These are phyloP conservation scores for Fopius arisanus DNA, from an alignment of 1,140 invertebrate species.

Conservation along the genomic window DNA sequence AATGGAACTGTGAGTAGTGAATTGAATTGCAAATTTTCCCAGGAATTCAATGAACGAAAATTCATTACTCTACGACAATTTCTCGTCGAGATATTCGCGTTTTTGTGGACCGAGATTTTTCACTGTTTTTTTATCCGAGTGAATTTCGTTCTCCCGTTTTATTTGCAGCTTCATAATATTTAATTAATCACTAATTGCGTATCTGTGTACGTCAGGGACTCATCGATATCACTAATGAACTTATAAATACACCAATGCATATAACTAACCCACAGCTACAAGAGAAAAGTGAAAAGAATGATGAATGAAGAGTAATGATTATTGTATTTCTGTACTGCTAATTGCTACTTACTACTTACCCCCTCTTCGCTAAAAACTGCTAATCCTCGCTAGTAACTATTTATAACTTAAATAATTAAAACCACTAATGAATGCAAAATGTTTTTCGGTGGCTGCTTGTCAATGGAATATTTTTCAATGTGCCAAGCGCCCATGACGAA, in stretches of 20 bases:
- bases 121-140: too few relatives aligned
- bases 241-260: conserved; percentile 13
- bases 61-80: too few relatives aligned
- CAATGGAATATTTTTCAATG: conserved; percentile 27
- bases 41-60: too few relatives aligned
- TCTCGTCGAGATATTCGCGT: too few relatives aligned
- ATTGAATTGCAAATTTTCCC: too few relatives aligned
- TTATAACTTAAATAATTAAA: conserved; percentile 8
- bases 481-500: conserved; percentile 31
- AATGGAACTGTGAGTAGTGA: too few relatives aligned
- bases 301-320: background rate
- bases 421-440: conserved; percentile 10
- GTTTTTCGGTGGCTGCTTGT: conserved; percentile 24
- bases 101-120: too few relatives aligned
- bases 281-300: conserved; percentile 12
- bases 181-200: background rate
- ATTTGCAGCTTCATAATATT: background rate
- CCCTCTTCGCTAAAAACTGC: conserved; percentile 10
- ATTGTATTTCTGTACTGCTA: conserved; percentile 28
- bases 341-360: conserved; percentile 23
- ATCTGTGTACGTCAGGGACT: background rate
- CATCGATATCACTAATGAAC: background rate
- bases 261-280: background rate
- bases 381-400: conserved; percentile 18
- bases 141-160: too few relatives aligned